These are phyloP conservation scores for Cremastinae sp. DNA, from an alignment of 2,888 invertebrate genomes.

Conservation along the genomic window DNA sequence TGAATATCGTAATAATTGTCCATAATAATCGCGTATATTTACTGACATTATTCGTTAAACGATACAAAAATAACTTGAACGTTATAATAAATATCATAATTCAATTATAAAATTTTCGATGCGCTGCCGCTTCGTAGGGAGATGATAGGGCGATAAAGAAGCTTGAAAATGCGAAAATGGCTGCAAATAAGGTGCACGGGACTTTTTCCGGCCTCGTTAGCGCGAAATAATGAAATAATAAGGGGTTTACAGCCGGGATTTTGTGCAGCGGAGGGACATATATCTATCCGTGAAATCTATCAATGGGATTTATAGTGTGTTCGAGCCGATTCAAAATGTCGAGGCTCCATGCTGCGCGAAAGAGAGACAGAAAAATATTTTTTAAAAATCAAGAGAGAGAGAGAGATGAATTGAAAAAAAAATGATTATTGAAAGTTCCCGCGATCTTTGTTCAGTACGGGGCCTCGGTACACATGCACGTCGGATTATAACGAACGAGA, in stretches of 20 bases:
- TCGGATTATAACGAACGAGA: constrained; percentile 37
- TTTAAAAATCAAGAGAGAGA: constrained; percentile 4
- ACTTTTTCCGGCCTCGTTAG: constrained; percentile 29
- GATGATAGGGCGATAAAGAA: not conserved
- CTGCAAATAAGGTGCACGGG: too few species aligned
- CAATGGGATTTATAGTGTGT: constrained; percentile 41
- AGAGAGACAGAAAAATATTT: constrained; percentile 10
- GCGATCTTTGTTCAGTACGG: constrained; percentile 46
- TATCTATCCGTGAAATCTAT: constrained; percentile 33
- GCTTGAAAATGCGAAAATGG: not conserved
- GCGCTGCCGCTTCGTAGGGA: too few species aligned
- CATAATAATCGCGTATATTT: too few species aligned
- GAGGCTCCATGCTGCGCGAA: constrained; percentile 26
- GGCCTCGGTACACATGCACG: constrained; percentile 3
- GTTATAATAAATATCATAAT: too few species aligned
- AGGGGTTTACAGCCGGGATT: constrained; percentile 10
- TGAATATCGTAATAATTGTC: not conserved
- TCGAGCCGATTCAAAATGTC: constrained; percentile 50
- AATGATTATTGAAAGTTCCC: constrained; percentile 43
- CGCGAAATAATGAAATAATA: constrained; percentile 21
- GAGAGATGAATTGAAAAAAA: not conserved
- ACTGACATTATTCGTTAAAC: too few species aligned
- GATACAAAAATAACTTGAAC: too few species aligned
- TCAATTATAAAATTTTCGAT: too few species aligned
- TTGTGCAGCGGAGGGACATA: not conserved